Evolutionary conservation across 2,888 invertebrate genomes (phyloP).

Genomic region (Dendrolimus pini): DNA sequence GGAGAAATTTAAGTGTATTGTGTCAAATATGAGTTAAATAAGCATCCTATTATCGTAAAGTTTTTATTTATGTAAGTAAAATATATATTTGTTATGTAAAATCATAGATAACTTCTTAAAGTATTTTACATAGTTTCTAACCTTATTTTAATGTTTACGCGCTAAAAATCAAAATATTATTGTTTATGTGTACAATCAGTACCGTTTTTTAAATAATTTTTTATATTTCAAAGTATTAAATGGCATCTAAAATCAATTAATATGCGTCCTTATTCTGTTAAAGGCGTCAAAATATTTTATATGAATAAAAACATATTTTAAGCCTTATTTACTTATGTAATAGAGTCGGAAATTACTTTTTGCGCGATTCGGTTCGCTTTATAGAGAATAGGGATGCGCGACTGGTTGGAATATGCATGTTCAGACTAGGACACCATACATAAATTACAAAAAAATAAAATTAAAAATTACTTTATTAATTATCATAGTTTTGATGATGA

Average conservation of each 20-base stretch:
- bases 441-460: slow-evolving; percentile 1
- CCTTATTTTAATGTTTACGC: slow-evolving; percentile 38
- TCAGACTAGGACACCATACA: slow-evolving; percentile 17
- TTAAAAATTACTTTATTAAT: not conserved
- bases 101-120: slow-evolving; percentile 22
- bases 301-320: slow-evolving; percentile 27
- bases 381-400: slow-evolving; percentile 47
- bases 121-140: slow-evolving; percentile 23
- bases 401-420: slow-evolving; percentile 40
- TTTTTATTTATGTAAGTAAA: not conserved
- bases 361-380: slow-evolving; percentile 19
- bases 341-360: slow-evolving; percentile 34
- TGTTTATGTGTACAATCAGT: slow-evolving; percentile 23
- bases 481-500: not conserved
- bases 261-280: slow-evolving; percentile 45
- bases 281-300: slow-evolving; percentile 32
- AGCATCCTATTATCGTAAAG: not conserved
- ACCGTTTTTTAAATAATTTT: slow-evolving; percentile 8
- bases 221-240: slow-evolving; percentile 20
- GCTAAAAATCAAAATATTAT: slow-evolving; percentile 27
- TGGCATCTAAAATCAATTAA: slow-evolving; percentile 37
- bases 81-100: slow-evolving; percentile 7
- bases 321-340: slow-evolving; percentile 21
- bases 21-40: not conserved
- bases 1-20: not conserved